A percentile compares a stretch with the other conserved stretches of the same genome.
phyloP scores from a whole-genome alignment of 2,797 vertebrate species.

The Mionectes olivaceus region DNA sequence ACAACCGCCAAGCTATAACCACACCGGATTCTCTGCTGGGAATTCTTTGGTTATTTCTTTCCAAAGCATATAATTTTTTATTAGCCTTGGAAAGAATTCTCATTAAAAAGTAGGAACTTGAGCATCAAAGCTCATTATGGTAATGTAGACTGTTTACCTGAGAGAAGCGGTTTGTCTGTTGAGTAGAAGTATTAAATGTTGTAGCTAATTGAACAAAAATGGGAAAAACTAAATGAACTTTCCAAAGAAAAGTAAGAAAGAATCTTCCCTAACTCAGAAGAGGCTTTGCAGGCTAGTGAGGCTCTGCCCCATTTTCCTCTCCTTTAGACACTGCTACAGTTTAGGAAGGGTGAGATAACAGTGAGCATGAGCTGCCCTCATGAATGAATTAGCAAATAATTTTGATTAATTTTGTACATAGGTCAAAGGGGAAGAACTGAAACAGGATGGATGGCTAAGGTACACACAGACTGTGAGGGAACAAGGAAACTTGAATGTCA shows the following conservation, averaged over 20 bases:
- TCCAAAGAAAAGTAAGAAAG: background rate
- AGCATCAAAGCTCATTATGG: background rate
- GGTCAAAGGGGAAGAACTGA: background rate
- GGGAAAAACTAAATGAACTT: background rate
- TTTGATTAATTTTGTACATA: background rate
- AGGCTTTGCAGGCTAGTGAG: background rate
- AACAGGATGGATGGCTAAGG: background rate
- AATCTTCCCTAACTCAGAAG: background rate
- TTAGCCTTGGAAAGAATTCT: conserved; percentile 11
- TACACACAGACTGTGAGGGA: background rate
- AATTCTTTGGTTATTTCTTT: background rate
- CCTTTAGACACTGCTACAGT: background rate
- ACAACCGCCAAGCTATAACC: background rate
- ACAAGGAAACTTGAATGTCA: background rate
- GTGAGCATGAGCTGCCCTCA: background rate
- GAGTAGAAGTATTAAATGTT: background rate
- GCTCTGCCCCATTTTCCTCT: background rate
- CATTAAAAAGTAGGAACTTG: background rate
- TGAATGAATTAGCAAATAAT: background rate
- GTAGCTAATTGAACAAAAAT: background rate
- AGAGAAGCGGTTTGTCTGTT: background rate
- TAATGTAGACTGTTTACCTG: background rate
- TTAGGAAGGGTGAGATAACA: background rate
- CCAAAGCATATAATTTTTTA: background rate
- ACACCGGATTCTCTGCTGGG: background rate